Conservation (phyloP, 2,888 invertebrate genomes). For the Cerastis leucographa region DNA sequence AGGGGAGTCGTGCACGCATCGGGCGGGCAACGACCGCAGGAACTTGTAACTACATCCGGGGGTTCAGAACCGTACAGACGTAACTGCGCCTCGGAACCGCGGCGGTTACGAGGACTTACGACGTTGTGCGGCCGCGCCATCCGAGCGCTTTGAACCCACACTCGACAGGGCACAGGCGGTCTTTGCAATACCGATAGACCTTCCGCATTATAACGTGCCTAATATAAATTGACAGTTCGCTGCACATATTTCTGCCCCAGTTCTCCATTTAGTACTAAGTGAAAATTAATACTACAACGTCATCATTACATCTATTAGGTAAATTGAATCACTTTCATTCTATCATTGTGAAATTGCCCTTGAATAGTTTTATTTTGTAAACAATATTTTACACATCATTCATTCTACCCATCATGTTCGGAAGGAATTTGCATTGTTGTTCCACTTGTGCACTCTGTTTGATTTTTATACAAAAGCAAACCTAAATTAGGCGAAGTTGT, state of each 20-base stretch:
- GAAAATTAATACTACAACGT: slow-evolving; percentile 16
- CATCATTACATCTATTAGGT: slow-evolving; percentile 14
- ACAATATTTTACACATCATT: slow-evolving; percentile 27
- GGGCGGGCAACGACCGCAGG: slow-evolving; percentile 89
- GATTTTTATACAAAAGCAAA: background rate
- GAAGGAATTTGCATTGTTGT: background rate
- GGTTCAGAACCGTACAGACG: slow-evolving; percentile 76
- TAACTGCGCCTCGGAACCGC: slow-evolving; percentile 72
- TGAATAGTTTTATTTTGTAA: slow-evolving; percentile 37
- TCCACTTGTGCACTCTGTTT: slow-evolving; percentile 1
- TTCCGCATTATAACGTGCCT: slow-evolving; percentile 76
- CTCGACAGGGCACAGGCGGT: slow-evolving; percentile 78
- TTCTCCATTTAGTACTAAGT: slow-evolving; percentile 8
- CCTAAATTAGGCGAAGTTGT: background rate
- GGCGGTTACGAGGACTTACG: slow-evolving; percentile 74
- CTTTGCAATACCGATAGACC: slow-evolving; percentile 81
- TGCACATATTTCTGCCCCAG: slow-evolving; percentile 21
- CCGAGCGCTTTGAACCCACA: slow-evolving; percentile 85
- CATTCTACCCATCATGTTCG: slow-evolving; percentile 7
- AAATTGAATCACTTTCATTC: slow-evolving; percentile 11
- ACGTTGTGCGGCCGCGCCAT: slow-evolving; percentile 69
- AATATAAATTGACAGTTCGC: slow-evolving; percentile 51
- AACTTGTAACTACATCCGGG: slow-evolving; percentile 90
- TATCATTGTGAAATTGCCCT: slow-evolving; percentile 18
- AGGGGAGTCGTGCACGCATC: slow-evolving; percentile 86